Percentiles rank a stretch among this genome's conserved stretches.
These are phyloP conservation scores for Bovichtus variegatus DNA, from an alignment of 2,797 vertebrate species.

Conservation along the genomic window DNA sequence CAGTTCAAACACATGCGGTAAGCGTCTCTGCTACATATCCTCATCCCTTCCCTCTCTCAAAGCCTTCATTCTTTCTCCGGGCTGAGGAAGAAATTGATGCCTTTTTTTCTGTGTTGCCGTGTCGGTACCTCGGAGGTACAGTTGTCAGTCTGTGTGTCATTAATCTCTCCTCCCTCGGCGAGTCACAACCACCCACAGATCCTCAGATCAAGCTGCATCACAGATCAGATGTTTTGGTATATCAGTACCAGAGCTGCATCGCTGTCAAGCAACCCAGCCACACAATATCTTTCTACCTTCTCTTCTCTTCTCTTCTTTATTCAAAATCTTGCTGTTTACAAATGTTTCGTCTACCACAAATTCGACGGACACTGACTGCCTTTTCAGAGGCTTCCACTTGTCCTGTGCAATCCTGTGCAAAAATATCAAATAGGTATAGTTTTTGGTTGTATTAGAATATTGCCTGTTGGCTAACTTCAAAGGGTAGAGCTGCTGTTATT, in stretches of 20 bases:
- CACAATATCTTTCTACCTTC: slow-evolving; percentile 22
- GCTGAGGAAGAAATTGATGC: slow-evolving; percentile 37
- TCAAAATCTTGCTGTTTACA: not conserved
- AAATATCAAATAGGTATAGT: slow-evolving; percentile 2
- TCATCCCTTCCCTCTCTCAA: slow-evolving; percentile 31
- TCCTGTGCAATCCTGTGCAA: not conserved
- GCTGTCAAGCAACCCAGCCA: slow-evolving; percentile 25
- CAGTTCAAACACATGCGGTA: slow-evolving; percentile 17
- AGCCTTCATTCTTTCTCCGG: slow-evolving; percentile 27
- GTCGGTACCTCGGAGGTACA: slow-evolving; percentile 42
- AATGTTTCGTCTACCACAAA: not conserved
- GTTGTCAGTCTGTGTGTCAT: slow-evolving; percentile 66
- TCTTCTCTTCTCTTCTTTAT: slow-evolving; percentile 8
- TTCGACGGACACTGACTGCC: not conserved
- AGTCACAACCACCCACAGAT: slow-evolving; percentile 62
- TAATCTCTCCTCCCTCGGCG: slow-evolving; percentile 65
- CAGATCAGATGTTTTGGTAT: slow-evolving; percentile 63
- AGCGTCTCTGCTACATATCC: slow-evolving; percentile 25
- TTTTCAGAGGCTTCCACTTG: not conserved
- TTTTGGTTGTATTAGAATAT: not conserved
- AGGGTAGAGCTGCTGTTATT: not conserved
- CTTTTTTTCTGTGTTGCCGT: slow-evolving; percentile 28
- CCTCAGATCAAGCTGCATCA: slow-evolving; percentile 56
- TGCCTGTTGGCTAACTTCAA: slow-evolving; percentile 6
- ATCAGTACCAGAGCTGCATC: slow-evolving; percentile 48